Percentiles rank a stretch among this genome's conserved stretches.
These are phyloP conservation scores for Calyptommatus sinebrachiatus DNA, from an alignment of 2,113 vertebrate genomes.

Conservation along the genomic window DNA sequence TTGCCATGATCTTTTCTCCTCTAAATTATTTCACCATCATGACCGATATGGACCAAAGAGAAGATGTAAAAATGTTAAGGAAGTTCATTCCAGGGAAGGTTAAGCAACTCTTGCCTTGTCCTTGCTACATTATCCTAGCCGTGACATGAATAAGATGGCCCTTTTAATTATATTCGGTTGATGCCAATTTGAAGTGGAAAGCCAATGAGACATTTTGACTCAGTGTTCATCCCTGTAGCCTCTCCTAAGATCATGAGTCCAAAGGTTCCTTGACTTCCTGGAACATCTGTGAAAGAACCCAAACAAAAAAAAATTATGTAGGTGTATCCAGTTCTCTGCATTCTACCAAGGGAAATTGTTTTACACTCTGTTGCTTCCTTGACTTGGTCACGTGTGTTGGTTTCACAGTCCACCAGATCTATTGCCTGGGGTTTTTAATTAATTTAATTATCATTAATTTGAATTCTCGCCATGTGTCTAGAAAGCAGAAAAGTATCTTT, in stretches of 20 bases:
- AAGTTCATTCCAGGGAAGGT: constrained; percentile 52
- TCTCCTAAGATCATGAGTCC: constrained; percentile 64
- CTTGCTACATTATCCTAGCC: constrained; percentile 54
- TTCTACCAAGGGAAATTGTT: constrained; percentile 27
- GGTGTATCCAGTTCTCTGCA: constrained; percentile 42
- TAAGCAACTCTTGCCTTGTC: constrained; percentile 57
- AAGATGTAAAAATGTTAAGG: constrained; percentile 56
- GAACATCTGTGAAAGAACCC: constrained; percentile 30
- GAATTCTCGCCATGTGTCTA: too few relatives aligned
- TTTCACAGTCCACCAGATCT: too few relatives aligned
- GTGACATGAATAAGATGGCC: constrained; percentile 54
- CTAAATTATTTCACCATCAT: constrained; percentile 69
- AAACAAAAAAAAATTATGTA: constrained; percentile 39
- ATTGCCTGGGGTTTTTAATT: too few relatives aligned
- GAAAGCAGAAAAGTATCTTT: too few relatives aligned
- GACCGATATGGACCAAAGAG: constrained; percentile 54
- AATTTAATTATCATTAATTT: too few relatives aligned
- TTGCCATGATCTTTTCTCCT: constrained; percentile 63
- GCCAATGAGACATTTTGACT: constrained; percentile 57
- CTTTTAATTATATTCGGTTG: constrained; percentile 67
- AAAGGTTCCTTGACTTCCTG: constrained; percentile 55
- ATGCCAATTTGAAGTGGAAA: constrained; percentile 61
- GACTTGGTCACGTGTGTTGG: neutral
- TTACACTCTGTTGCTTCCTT: constrained; percentile 29
- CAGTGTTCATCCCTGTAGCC: constrained; percentile 52